These are phyloP conservation scores for Acropora tenuis DNA, from an alignment of 64 coral and sea anemone species.

Conservation along the genomic window DNA sequence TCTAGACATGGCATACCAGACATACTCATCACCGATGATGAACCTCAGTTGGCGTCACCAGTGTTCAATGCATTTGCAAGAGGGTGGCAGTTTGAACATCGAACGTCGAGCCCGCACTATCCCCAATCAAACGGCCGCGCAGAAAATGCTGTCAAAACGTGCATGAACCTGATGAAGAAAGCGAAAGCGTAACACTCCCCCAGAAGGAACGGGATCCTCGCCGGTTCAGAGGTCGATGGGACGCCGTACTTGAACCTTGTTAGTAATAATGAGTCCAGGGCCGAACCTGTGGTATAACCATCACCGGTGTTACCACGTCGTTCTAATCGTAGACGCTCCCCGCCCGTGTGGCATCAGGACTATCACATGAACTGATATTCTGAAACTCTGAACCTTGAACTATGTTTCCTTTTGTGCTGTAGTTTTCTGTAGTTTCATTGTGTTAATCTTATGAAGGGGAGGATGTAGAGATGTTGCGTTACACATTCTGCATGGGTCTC, in stretches of 20 bases:
- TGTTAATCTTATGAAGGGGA: no score
- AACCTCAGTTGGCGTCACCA: constrained; percentile 28
- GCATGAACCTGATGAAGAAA: neutral
- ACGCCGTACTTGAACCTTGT: neutral
- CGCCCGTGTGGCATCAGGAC: constrained; percentile 8
- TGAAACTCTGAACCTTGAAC: no score
- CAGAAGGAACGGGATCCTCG: no score
- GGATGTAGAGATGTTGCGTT: no score
- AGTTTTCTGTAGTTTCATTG: no score
- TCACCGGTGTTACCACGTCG: neutral
- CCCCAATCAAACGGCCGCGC: constrained; percentile 34
- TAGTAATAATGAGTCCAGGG: no score
- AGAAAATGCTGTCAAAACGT: constrained; percentile 12
- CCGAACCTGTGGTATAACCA: no score
- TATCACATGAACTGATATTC: constrained; percentile 8
- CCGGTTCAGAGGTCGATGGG: neutral
- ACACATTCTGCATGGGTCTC: no score
- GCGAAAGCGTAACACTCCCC: neutral
- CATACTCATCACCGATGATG: constrained; percentile 43
- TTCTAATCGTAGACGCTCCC: neutral
- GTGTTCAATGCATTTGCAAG: constrained; percentile 28
- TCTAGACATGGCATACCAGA: constrained; percentile 58
- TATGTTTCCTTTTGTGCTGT: no score
- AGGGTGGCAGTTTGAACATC: constrained; percentile 55
- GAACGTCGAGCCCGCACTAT: constrained; percentile 26